Base-by-base conservation (phyloP, 2,888 invertebrate genomes). In the Timema cristinae region DNA sequence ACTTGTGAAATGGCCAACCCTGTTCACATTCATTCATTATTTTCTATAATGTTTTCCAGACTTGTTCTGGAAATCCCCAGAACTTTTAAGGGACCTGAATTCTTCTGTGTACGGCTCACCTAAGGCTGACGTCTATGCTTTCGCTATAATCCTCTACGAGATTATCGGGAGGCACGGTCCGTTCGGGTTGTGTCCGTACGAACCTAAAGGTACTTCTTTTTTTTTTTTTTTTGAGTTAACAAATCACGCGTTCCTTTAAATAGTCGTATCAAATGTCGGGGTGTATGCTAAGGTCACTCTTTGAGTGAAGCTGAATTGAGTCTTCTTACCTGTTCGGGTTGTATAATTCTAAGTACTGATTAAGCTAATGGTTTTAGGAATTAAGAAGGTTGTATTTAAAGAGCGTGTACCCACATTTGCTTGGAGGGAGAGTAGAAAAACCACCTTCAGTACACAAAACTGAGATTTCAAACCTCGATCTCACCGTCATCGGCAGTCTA, bases 51-150 rank as follows among this genome's bases (percentile, higher is more conserved):
- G 50, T 59, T 70, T 81, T 81, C 2, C 77, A 93, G 95, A 91
- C 84, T 86, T 95, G 82, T 88, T 99, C 79, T 99, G 98, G 98
- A 95, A 93, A 81, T 95, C 98, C 11, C 99, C 98, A 0, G 98
- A 99, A 82, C 83, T 95, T 72, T 83, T 97, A 76, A 86, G 95
- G 72, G 87, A 91, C 79, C 87, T 90, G 74, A 88, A 88, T 76
- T 85, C 87, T 73, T 89, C 89, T 74, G 86, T 85, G 68, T 81
- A 86, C 77, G 95, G 95, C 63, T 91, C 93, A 32, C 95, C 91
- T 81, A 94, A 95, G 82, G 96, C 92, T 16, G 97, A 97, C 82
- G 92, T 98, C 15, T 99, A 98, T 83, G 94, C 98, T 32, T 99
- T 99, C 84, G 95, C 93, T 72, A 94, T 97, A 77, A 96, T 97